Base-by-base conservation (phyloP, 2,797 vertebrate genomes). In the Oreortyx pictus region DNA sequence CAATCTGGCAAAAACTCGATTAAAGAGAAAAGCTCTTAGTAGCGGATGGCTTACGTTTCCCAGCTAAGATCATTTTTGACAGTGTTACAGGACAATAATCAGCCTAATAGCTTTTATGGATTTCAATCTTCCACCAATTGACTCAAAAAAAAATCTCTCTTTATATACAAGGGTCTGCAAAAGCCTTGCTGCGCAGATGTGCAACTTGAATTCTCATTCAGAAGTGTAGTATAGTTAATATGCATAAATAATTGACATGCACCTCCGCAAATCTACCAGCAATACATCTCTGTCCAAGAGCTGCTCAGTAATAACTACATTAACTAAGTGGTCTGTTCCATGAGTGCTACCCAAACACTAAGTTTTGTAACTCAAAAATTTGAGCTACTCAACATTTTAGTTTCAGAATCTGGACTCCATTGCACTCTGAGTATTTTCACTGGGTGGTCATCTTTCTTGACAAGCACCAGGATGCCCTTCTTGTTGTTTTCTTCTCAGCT, bases 61-160 rank as follows among this genome's bases (percentile, higher is more conserved):
- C 89, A 90, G 89, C 93, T 92, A 94, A 87, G 82, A 85, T 82
- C 14, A 68, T 92, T 97, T 94, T 80, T 96, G 61, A 90, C 82
- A 90, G 88, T 73, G 54, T 77, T 86, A 86, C 71, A 68, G 66
- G 47, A 76, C 59, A 66, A 65, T 88, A 93, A 96, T 96, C 73
- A 95, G 35, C 64, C 76, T 93, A 94, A 94, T 87, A 82, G 71
- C 61, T 89, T 92, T 95, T 81, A 94, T 49, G 52, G 88, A 86
- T 96, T 95, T 91, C 49, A 47, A 8, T 86, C 85, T 94, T 91
- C 80, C 46, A 47, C 39, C 92, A 54, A 62, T 66, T 35, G 46
- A 60, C 50, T 95, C 91, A 90, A 95, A 96, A 95, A 66, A 95
- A 94, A 67, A 86, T 93, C 70, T 86, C 44, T 54, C 86, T 91